phyloP scores from a whole-genome alignment of 2,888 invertebrate genomes.

The Ectobius pallidus region DNA sequence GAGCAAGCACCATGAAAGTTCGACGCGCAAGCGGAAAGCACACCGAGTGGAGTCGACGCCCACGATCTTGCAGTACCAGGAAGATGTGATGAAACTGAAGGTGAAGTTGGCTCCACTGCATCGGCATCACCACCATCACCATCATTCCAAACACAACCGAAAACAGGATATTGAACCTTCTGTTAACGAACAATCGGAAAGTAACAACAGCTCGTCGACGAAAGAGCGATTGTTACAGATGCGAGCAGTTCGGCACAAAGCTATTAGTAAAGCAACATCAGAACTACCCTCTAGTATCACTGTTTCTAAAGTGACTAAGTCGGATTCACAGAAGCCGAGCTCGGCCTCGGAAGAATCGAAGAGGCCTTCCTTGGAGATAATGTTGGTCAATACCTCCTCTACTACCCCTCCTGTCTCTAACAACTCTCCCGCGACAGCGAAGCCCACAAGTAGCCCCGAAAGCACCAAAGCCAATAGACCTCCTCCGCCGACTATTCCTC shows the following conservation, averaged over 20 bases:
- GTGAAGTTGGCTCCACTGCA: constrained; percentile 37
- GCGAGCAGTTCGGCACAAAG: constrained; percentile 55
- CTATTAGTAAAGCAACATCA: constrained; percentile 30
- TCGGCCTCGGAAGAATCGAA: constrained; percentile 48
- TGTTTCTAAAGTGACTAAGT: constrained; percentile 55
- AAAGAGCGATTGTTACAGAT: constrained; percentile 56
- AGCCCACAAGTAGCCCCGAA: neutral
- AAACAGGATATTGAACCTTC: neutral
- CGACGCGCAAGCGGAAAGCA: constrained; percentile 31
- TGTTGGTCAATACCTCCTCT: constrained; percentile 46
- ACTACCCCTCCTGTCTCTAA: constrained; percentile 11
- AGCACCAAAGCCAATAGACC: constrained; percentile 53
- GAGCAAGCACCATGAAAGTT: constrained; percentile 30
- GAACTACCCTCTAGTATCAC: constrained; percentile 46
- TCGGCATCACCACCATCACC: constrained; percentile 19
- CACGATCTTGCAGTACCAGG: constrained; percentile 39
- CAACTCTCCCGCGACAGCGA: neutral
- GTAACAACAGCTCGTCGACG: constrained; percentile 37
- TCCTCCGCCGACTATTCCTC: constrained; percentile 61
- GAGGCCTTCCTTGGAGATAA: constrained; percentile 50
- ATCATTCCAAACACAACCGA: constrained; percentile 36
- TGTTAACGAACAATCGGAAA: neutral
- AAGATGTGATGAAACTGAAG: constrained; percentile 42
- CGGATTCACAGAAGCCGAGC: constrained; percentile 43
- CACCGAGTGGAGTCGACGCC: constrained; percentile 26